These are phyloP conservation scores for Buceros bicornis DNA, from an alignment of 2,797 vertebrate species.

Conservation along the genomic window DNA sequence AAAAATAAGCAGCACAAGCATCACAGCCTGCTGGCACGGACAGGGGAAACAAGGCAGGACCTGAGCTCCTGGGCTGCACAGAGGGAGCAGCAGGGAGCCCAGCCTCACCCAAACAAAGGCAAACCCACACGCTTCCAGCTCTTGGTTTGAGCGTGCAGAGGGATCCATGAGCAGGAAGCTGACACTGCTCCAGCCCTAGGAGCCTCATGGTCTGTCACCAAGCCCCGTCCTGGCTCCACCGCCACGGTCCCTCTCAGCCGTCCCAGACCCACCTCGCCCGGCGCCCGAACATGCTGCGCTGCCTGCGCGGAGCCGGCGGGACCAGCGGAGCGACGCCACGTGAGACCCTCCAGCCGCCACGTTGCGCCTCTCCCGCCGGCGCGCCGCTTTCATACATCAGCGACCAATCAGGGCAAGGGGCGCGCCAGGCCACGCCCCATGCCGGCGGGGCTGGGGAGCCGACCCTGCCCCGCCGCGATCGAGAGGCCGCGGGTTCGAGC, in stretches of 20 bases:
- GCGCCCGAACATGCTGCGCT: neutral
- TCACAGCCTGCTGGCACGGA: accelerated
- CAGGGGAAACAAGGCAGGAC: accelerated
- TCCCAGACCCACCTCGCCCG: neutral
- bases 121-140: neutral
- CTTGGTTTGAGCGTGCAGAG: accelerated
- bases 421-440: neutral
- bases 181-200: neutral
- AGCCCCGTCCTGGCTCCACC: neutral
- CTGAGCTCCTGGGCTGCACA: accelerated
- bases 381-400: neutral
- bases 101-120: accelerated
- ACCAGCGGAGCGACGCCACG: neutral
- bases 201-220: neutral
- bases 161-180: accelerated
- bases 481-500: accelerated
- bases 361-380: neutral
- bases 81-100: accelerated
- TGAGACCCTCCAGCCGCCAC: neutral
- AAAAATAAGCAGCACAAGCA: accelerated
- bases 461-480: accelerated
- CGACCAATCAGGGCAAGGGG: slow-evolving; percentile 25
- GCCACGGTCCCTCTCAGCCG: too few relatives aligned
- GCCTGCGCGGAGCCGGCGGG: neutral
- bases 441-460: too few relatives aligned